Evolutionary conservation across 2,888 invertebrate genomes (phyloP).

Genomic region (Trissolcus brochymenae): DNA sequence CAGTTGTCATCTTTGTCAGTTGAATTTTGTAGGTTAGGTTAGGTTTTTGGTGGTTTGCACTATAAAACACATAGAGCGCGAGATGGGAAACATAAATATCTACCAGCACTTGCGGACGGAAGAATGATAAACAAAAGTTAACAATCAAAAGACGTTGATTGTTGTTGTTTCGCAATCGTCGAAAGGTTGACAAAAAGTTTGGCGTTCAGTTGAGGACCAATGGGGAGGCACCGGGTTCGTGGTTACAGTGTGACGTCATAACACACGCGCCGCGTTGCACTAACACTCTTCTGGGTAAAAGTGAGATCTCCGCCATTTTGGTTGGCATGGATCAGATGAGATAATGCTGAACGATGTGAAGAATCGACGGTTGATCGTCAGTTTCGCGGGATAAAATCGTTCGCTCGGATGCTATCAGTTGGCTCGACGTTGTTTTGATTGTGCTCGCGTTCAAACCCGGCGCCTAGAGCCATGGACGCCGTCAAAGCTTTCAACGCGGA

Average conservation of each 20-base stretch:
- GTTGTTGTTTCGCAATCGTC: no score
- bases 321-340: constrained; percentile 71
- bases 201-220: constrained; percentile 1
- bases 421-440: constrained; percentile 59
- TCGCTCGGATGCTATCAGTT: constrained; percentile 59
- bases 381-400: constrained; percentile 60
- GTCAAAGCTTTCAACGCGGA: constrained; percentile 92
- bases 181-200: no score
- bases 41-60: no score
- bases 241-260: constrained; percentile 40
- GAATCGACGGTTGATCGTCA: constrained; percentile 66
- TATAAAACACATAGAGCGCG: no score
- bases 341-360: constrained; percentile 63
- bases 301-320: constrained; percentile 72
- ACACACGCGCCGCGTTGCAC: constrained; percentile 62
- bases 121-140: constrained; percentile 2
- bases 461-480: constrained; percentile 81
- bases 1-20: no score
- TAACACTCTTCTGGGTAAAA: constrained; percentile 61
- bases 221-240: background rate
- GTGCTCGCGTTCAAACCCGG: constrained; percentile 28
- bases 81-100: background rate
- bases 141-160: background rate
- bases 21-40: no score
- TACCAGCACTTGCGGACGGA: background rate